Evolutionary conservation across 1,140 invertebrate species (phyloP).

Genomic region (Cotesia chilonis): DNA sequence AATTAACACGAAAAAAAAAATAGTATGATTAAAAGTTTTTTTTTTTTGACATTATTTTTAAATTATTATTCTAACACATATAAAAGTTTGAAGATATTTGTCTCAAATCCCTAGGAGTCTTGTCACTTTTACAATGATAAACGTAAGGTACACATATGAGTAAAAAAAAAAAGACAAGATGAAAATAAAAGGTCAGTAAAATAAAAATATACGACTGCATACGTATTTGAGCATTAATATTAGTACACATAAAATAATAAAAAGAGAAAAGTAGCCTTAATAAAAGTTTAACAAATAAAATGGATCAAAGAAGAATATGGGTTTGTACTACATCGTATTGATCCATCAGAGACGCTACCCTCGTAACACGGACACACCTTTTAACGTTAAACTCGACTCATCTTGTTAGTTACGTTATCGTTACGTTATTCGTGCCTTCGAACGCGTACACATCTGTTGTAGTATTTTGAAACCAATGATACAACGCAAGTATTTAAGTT

Average conservation of each 20-base stretch:
- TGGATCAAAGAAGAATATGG: constrained; percentile 53
- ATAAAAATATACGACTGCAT: too few species aligned
- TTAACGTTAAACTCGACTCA: constrained; percentile 26
- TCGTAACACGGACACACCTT: constrained; percentile 44
- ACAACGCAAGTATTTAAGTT: background rate
- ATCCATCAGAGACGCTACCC: constrained; percentile 49
- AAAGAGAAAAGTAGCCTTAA: background rate
- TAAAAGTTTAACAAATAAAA: constrained; percentile 16
- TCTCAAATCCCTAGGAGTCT: too few species aligned
- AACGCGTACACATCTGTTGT: constrained; percentile 1
- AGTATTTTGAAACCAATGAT: background rate
- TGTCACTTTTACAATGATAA: too few species aligned
- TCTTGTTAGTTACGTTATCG: too few species aligned
- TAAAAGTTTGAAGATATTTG: too few species aligned
- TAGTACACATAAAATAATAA: background rate
- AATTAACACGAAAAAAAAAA: too few species aligned
- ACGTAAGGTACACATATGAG: too few species aligned
- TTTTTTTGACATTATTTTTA: too few species aligned
- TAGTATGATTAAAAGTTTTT: too few species aligned
- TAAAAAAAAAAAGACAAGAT: too few species aligned
- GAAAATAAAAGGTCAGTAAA: too few species aligned
- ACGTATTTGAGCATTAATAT: background rate
- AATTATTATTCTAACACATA: too few species aligned
- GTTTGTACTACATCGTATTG: constrained; percentile 58
- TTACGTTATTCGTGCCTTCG: background rate